A percentile compares a stretch with the other conserved stretches of the same genome.
Evolutionary conservation across 2,797 vertebrate species (phyloP).

Genomic region (Aselliscus stoliczkanus): DNA sequence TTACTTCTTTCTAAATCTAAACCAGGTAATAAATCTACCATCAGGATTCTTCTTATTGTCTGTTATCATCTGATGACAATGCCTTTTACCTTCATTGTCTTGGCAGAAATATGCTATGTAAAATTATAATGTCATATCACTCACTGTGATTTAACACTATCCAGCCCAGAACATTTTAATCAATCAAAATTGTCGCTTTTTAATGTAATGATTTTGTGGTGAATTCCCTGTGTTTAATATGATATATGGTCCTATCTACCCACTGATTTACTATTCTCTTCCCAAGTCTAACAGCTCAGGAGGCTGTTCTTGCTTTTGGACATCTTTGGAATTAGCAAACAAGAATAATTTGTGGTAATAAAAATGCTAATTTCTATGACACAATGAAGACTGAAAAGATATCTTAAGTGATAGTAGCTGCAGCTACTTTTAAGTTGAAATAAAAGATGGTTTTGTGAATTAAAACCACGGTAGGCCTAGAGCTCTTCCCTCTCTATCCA

Average conservation of each 20-base stretch:
- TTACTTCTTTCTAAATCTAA: slow-evolving; percentile 94
- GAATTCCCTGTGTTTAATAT: slow-evolving; percentile 89
- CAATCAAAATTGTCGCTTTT: slow-evolving; percentile 95
- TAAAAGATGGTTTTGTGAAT: slow-evolving; percentile 43
- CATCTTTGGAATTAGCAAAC: slow-evolving; percentile 78
- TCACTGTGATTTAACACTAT: slow-evolving; percentile 96
- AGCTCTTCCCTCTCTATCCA: neutral
- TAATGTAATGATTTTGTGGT: slow-evolving; percentile 93
- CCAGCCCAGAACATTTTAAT: slow-evolving; percentile 94
- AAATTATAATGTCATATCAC: slow-evolving; percentile 97
- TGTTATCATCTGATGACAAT: slow-evolving; percentile 94
- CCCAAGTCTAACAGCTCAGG: slow-evolving; percentile 75
- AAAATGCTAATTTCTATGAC: slow-evolving; percentile 66
- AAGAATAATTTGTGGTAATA: slow-evolving; percentile 64
- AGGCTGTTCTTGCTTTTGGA: slow-evolving; percentile 77
- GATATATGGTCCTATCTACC: slow-evolving; percentile 91
- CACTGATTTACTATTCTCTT: slow-evolving; percentile 90
- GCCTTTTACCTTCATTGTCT: slow-evolving; percentile 95
- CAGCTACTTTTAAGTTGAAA: neutral
- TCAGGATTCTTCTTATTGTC: slow-evolving; percentile 92
- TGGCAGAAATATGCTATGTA: slow-evolving; percentile 98
- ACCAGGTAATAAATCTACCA: slow-evolving; percentile 94
- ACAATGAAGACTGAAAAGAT: slow-evolving; percentile 35
- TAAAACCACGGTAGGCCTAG: neutral
- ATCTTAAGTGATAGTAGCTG: neutral